A percentile compares a stretch with the other conserved stretches of the same genome.
phyloP scores from a whole-genome alignment of 2,888 invertebrate genomes.

The Idaea aversata region DNA sequence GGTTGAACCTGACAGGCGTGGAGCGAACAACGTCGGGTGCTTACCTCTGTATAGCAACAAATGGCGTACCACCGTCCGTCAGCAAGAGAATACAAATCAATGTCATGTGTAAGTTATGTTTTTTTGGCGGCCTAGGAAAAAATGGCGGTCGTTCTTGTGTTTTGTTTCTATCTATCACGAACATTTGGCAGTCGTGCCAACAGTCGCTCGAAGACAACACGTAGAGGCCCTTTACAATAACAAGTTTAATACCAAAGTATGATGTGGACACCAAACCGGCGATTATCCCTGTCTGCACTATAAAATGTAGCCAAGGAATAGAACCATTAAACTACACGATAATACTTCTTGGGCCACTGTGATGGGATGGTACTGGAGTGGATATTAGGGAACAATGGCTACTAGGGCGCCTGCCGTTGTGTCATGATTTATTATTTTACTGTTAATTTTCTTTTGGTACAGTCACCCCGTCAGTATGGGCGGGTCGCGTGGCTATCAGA shows the following conservation, averaged over 20 bases:
- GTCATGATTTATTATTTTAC: not conserved
- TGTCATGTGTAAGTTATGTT: slow-evolving; percentile 73
- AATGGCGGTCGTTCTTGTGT: too few species aligned
- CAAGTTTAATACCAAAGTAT: not conserved
- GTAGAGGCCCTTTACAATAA: too few species aligned
- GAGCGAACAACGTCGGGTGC: slow-evolving; percentile 83
- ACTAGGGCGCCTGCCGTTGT: not conserved
- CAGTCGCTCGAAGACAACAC: too few species aligned
- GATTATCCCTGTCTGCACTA: not conserved
- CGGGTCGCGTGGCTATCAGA: slow-evolving; percentile 86
- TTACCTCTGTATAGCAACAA: slow-evolving; percentile 83
- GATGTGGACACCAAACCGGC: not conserved
- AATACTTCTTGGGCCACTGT: too few species aligned
- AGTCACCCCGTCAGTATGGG: slow-evolving; percentile 88
- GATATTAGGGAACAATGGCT: not conserved
- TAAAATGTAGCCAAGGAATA: too few species aligned
- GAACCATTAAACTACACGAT: too few species aligned
- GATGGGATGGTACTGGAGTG: not conserved
- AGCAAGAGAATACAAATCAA: slow-evolving; percentile 71
- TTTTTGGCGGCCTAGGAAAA: not conserved
- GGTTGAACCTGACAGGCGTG: slow-evolving; percentile 78
- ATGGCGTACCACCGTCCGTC: slow-evolving; percentile 80
- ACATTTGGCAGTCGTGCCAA: not conserved
- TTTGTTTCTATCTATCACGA: too few species aligned
- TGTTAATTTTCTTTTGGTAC: slow-evolving; percentile 30